Percentiles rank a stretch among this genome's conserved stretches.
Evolutionary conservation across 2,797 vertebrate species (phyloP).

Genomic region (Gymnopithys bicolor): DNA sequence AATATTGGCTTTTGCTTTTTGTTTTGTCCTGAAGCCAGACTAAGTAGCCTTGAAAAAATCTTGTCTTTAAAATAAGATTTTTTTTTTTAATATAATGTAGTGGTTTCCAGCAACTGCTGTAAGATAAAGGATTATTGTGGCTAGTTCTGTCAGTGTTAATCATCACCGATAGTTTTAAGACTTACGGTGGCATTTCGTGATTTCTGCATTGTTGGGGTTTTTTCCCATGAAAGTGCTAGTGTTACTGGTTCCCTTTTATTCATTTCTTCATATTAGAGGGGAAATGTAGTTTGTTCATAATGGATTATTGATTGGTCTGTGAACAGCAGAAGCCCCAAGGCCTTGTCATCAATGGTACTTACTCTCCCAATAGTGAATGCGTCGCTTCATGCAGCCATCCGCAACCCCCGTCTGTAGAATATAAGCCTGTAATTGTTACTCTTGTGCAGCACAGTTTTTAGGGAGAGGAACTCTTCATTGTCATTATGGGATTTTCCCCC

Average conservation of each 20-base stretch:
- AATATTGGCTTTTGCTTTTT: neutral
- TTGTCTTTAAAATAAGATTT: neutral
- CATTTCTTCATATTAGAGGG: conserved; percentile 77
- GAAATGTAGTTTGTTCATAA: conserved; percentile 91
- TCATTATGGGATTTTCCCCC: conserved; percentile 62
- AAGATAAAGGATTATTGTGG: conserved; percentile 24
- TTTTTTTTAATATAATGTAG: neutral
- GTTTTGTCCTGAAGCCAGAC: neutral
- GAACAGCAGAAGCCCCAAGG: conserved; percentile 86
- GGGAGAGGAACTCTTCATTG: conserved; percentile 77
- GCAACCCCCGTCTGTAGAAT: conserved; percentile 67
- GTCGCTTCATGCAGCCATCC: conserved; percentile 82
- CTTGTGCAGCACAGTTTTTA: conserved; percentile 55
- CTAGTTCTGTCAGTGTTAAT: conserved; percentile 29
- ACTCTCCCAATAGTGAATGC: conserved; percentile 87
- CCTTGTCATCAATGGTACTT: conserved; percentile 82
- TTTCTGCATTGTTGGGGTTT: conserved; percentile 12
- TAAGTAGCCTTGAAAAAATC: conserved; percentile 23
- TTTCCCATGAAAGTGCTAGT: conserved; percentile 50
- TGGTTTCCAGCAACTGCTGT: neutral
- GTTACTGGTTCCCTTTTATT: conserved; percentile 82
- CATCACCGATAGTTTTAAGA: conserved; percentile 14
- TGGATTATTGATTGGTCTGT: conserved; percentile 94
- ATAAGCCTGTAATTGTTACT: conserved; percentile 77
- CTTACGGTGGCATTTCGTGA: conserved; percentile 55